Evolutionary conservation across 2,113 vertebrate species (phyloP), one percentile per base, ranked within the genome.

Genomic region (Melanostigma gelatinosum): DNA sequence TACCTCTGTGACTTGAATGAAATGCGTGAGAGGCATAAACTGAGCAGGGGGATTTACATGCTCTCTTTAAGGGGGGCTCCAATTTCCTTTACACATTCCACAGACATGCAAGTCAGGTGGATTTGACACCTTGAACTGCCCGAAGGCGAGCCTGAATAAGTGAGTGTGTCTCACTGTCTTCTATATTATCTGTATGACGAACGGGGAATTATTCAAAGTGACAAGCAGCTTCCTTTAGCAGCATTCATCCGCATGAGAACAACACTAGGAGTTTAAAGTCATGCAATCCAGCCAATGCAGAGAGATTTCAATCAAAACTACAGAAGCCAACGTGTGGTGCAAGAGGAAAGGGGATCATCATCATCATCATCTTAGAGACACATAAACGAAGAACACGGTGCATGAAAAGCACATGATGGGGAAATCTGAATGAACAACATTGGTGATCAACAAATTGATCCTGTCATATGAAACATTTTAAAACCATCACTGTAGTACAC

Each of bases 81-180:
- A 75, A 64, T 85, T 83, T 61, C 42, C 27, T 62, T 62, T 10
- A 40, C 46, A 54, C 74, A 81, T 82, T 82, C 79, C 78, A 66
- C 58, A 77, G 57, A 74, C 63, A 73, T 29, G 5, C 58, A 22
- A 72, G 62, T 65, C 62, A 77, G 76, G 72, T 77, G 72, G 72
- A 86, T 75, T 22, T 85, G 79, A 85, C 76, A 83, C 72, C 34
- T 15, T 40, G 34, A 84, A 77, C 52, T 36, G 64, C 86, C 76
- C 0, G 1, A 34, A 85, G 85, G 65, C 2, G 15, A 57, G 50
- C 29, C 34, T 63, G 68, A 84, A 64, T 50, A 73, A 72, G 42
- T 62, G 82, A 80, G 22, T 22, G 15, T 3, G 50, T 71, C 55
- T 52, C n/a, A 69, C 48, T 68, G 36, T 62, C 29, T 64, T 69